A percentile compares a stretch with the other conserved stretches of the same genome.
phyloP scores from a whole-genome alignment of 2,797 vertebrate genomes.

The Cynodonichthys magdalenae region DNA sequence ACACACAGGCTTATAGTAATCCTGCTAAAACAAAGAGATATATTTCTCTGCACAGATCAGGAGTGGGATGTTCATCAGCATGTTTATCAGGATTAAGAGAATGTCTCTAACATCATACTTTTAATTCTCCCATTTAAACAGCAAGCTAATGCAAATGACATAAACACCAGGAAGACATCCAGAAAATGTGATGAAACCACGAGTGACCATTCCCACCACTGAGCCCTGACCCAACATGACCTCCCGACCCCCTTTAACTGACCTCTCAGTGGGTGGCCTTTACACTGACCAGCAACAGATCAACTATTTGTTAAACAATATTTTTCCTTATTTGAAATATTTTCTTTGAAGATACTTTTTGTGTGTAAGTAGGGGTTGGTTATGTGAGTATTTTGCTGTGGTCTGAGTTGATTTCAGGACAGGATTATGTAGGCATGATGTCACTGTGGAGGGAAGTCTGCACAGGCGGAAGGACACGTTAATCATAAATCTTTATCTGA shows the following conservation, averaged over 20 bases:
- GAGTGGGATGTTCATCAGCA: constrained; percentile 65
- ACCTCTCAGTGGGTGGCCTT: constrained; percentile 78
- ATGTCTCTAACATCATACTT: constrained; percentile 54
- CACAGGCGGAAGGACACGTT: constrained; percentile 70
- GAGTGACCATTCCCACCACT: constrained; percentile 61
- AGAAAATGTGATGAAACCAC: constrained; percentile 5
- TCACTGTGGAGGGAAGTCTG: constrained; percentile 64
- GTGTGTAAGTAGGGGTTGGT: constrained; percentile 4
- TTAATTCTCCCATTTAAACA: constrained; percentile 19
- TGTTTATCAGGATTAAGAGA: constrained; percentile 71
- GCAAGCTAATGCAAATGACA: constrained; percentile 2
- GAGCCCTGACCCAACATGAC: constrained; percentile 56
- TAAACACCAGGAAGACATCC: constrained; percentile 7
- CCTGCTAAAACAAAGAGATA: constrained; percentile 74
- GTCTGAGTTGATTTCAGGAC: constrained; percentile 51
- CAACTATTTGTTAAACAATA: constrained; percentile 13
- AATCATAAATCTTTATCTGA: constrained; percentile 84
- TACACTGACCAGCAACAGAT: constrained; percentile 43
- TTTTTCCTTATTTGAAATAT: not conserved
- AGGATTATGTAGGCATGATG: constrained; percentile 67
- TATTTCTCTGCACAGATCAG: constrained; percentile 64
- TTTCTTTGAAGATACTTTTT: not conserved
- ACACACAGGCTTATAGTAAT: constrained; percentile 74
- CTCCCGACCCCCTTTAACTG: constrained; percentile 56
- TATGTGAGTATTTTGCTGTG: constrained; percentile 36